Base-by-base conservation (phyloP, 2,113 vertebrate genomes). In the Dendropsophus ebraccatus region DNA sequence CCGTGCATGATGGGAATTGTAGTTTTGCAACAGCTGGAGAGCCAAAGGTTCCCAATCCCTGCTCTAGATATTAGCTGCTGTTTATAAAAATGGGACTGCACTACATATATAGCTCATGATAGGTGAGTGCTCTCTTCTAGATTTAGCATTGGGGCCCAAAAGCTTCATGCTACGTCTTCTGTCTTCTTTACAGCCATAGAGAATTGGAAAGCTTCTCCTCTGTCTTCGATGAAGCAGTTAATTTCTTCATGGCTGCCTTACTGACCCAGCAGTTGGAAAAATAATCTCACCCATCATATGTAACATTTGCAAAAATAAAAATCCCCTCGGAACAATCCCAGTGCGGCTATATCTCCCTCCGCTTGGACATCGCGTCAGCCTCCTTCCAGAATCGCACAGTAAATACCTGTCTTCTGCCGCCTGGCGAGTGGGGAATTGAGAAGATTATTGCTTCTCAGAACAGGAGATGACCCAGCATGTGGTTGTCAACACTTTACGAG, bases 401-500 rank as follows among this genome's bases (percentile, higher is more conserved):
- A 86, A 86, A 86, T 86, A 58, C 76, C 84, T 41, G 16, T 70
- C 75, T 41, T 56, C 41, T 80, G 84, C 58, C 58, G 76, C 75
- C 41, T 16, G 65, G 65, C 58, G 49, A 56, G 47, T 32, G 56
- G 84, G 84, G 84, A 80, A 79, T 72, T 56, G 52, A 70, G 84
- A 56, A 80, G 62, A 35, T 86, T 80, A 86, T 47, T 56, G 50
- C 49, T 79, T 80, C 84, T 65, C 54, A 80, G 84, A 79, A 72
- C 8, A 56, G 75, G 25, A 69, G 75, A 41, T 12, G 41, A n/a
- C 21, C 14, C 84, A 80, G 84, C 84, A 58, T 70, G 75, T 0
- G 84, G 76, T 37, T 52, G 62, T 80, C 84, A 30, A 16, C 0
- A n/a, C 13, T 86, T 86, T 86, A 86, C 78, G 84, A 85, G 75